Evolutionary conservation across 2,113 vertebrate genomes (phyloP), one percentile per base, ranked within the genome.

Genomic region (Pseudorasbora parva): DNA sequence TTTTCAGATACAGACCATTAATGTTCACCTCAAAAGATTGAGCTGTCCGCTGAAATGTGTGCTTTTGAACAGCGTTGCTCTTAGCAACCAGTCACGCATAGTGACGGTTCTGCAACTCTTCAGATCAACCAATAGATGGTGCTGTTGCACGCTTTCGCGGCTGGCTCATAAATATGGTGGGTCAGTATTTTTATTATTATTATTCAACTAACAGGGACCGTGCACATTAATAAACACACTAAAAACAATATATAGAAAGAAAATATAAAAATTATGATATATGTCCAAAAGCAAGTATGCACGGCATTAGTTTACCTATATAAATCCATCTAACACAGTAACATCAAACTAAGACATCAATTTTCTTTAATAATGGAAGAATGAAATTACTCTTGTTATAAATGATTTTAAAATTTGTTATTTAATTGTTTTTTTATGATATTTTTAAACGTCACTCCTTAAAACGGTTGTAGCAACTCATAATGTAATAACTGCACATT

Each of bases 21-120:
- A 43, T 1, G 3, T 78, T 27, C n/a, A n/a, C 0, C 12, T 77
- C n/a, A 23, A 57, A 23, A 59, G 30, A 57, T 15, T 77, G n/a
- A 59, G 56, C 11, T 57, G 51, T 17, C n/a, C 8, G 73, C 17
- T 23, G 12, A 41, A 15, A 43, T 60, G 75, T 66, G 25, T 33
- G 5, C 19, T 49, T 82, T 86, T 74, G 47, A 60, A 54, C 5
- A 6, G 8, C 25, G 85, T 85, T 60, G 82, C 19, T 11, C 59
- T 74, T 82, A 62, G 80, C 80, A 86, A 88, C 85, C 69, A 59
- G 23, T 17, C 80, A 85, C 87, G 80, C 83, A 11, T 7, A 56
- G 15, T 23, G 41, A 23, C 27, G 8, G 59, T 49, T 54, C 17
- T 51, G 17, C 71, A 54, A 41, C 41, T 74, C 30, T 12, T 51